phyloP scores from a whole-genome alignment of 2,797 vertebrate genomes.

The Cercopithecus hamlyni region DNA sequence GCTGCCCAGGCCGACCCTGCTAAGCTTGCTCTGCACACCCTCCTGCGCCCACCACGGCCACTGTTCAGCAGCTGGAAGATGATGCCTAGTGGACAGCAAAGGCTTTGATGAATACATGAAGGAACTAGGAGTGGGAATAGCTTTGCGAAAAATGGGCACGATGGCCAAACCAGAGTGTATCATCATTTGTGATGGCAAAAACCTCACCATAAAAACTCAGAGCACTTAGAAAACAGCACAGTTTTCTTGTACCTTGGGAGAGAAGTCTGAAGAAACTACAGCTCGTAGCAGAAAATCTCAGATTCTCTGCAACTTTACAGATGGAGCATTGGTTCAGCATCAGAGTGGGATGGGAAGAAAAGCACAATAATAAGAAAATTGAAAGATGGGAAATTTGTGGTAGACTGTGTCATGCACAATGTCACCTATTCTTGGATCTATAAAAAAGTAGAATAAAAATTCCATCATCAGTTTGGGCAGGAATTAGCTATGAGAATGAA shows the following conservation, averaged over 20 bases:
- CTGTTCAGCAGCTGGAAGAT: no score
- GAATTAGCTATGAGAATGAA: not conserved
- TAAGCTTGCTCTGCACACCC: no score
- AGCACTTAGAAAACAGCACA: not conserved
- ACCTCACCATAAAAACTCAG: not conserved
- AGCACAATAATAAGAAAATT: not conserved
- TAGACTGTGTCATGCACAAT: not conserved
- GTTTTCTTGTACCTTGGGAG: not conserved
- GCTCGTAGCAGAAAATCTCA: not conserved
- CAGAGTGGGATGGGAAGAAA: not conserved
- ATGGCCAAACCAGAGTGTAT: not conserved
- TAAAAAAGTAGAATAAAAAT: not conserved
- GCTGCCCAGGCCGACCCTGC: no score
- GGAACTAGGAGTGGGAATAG: not conserved
- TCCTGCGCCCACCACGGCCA: rapidly evolving
- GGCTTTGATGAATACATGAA: not conserved
- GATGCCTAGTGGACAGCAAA: not conserved
- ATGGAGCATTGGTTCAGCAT: not conserved
- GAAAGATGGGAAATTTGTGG: not conserved
- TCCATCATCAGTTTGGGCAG: not conserved
- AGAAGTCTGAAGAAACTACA: not conserved
- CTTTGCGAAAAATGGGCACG: not conserved
- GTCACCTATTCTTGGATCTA: not conserved
- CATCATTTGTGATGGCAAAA: not conserved
- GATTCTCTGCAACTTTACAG: not conserved